Conservation (phyloP, 2,797 vertebrate genomes). For the Chaunax sp. region DNA sequence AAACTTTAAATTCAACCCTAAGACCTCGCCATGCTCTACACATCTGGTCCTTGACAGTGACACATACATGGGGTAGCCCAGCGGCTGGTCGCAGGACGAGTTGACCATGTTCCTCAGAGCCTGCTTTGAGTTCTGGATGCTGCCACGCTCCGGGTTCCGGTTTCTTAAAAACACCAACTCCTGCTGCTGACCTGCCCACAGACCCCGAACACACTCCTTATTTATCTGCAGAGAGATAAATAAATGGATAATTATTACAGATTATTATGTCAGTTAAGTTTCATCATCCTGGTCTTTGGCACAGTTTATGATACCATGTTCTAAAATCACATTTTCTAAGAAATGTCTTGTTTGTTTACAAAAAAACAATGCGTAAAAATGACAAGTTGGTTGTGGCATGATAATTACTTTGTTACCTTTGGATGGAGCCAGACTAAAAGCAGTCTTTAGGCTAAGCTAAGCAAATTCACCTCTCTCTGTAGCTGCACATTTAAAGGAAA, state of each 20-base stretch:
- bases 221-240: constrained; percentile 86
- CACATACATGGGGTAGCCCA: constrained; percentile 97
- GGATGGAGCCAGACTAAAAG: too few relatives aligned
- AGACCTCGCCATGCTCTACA: background rate
- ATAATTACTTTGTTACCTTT: too few relatives aligned
- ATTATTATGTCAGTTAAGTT: too few relatives aligned
- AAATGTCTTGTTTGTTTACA: too few relatives aligned
- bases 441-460: too few relatives aligned
- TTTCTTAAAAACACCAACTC: constrained; percentile 97
- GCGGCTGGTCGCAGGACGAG: constrained; percentile 97
- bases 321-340: too few relatives aligned
- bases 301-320: too few relatives aligned
- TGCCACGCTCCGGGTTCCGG: constrained; percentile 95
- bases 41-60: background rate
- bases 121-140: constrained; percentile 99
- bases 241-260: background rate
- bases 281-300: too few relatives aligned
- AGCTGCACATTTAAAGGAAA: too few relatives aligned
- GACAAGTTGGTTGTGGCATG: too few relatives aligned
- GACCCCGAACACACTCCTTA: constrained; percentile 95
- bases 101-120: constrained; percentile 97
- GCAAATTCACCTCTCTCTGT: too few relatives aligned
- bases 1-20: background rate
- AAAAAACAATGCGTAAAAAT: too few relatives aligned
- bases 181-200: constrained; percentile 98